Conservation (phyloP, 2,888 invertebrate genomes). For the Pterostichus niger region DNA sequence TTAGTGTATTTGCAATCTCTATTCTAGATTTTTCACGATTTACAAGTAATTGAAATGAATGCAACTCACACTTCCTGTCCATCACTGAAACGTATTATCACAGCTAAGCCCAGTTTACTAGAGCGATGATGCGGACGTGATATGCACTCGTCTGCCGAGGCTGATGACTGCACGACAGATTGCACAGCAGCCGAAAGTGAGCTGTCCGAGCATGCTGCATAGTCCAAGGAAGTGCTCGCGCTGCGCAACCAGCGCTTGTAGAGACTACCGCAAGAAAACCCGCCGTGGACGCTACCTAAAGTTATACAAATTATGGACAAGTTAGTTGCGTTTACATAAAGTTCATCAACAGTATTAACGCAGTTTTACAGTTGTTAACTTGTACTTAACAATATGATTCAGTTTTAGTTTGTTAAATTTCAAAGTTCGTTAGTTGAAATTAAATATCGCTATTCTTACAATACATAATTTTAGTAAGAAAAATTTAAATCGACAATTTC, state of each 20-base stretch:
- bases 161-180: conserved; percentile 67
- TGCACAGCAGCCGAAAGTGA: conserved; percentile 69
- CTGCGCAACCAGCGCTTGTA: conserved; percentile 80
- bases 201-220: conserved; percentile 71
- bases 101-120: conserved; percentile 83
- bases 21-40: too few species aligned
- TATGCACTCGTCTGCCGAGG: conserved; percentile 69
- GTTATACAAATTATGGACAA: background rate
- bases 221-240: conserved; percentile 79
- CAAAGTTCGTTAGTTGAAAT: too few species aligned
- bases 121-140: conserved; percentile 70
- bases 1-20: too few species aligned
- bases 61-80: conserved; percentile 78
- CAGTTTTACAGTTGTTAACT: too few species aligned
- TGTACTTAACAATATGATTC: too few species aligned
- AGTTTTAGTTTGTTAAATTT: too few species aligned
- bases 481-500: too few species aligned
- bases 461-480: too few species aligned
- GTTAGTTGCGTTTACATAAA: background rate
- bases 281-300: conserved; percentile 58
- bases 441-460: too few species aligned
- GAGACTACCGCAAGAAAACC: conserved; percentile 77
- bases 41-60: conserved; percentile 1
- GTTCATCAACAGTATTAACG: too few species aligned
- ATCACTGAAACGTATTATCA: conserved; percentile 81